Percentiles rank a stretch among this genome's conserved stretches.
These are phyloP conservation scores for Lasiurus borealis DNA, from an alignment of 2,113 vertebrate species.

Conservation along the genomic window DNA sequence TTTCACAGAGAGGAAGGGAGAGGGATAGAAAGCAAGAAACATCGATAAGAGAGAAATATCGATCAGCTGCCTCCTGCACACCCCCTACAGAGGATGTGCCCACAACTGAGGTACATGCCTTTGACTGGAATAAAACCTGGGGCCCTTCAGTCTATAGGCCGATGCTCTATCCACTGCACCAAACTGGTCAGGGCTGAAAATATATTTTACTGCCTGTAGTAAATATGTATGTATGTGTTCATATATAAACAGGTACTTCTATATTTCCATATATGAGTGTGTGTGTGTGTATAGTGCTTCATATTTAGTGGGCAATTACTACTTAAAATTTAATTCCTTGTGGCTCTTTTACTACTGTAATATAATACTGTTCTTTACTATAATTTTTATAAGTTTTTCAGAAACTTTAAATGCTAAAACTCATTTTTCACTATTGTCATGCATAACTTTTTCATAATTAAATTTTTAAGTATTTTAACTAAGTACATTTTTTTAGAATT, in stretches of 20 bases:
- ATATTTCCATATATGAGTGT: background rate
- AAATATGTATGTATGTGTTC: background rate
- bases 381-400: slow-evolving; percentile 37
- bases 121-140: too few species aligned
- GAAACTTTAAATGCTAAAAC: background rate
- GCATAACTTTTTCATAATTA: background rate
- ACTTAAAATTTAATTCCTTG: background rate
- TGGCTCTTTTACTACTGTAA: background rate
- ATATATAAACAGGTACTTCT: background rate
- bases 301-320: background rate
- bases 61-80: too few species aligned
- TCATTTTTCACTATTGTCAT: background rate
- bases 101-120: too few species aligned
- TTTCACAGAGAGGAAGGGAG: too few species aligned
- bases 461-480: background rate
- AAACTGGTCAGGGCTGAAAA: background rate
- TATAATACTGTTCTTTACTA: background rate
- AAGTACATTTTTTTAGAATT: background rate
- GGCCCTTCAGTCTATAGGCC: too few species aligned
- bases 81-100: too few species aligned
- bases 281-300: background rate
- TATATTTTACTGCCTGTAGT: background rate
- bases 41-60: too few species aligned
- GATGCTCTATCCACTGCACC: too few species aligned
- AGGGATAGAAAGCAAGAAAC: too few species aligned